A percentile compares a stretch with the other conserved stretches of the same genome.
These are phyloP conservation scores for Myiagra hebetior DNA, from an alignment of 2,113 vertebrate species.

Conservation along the genomic window DNA sequence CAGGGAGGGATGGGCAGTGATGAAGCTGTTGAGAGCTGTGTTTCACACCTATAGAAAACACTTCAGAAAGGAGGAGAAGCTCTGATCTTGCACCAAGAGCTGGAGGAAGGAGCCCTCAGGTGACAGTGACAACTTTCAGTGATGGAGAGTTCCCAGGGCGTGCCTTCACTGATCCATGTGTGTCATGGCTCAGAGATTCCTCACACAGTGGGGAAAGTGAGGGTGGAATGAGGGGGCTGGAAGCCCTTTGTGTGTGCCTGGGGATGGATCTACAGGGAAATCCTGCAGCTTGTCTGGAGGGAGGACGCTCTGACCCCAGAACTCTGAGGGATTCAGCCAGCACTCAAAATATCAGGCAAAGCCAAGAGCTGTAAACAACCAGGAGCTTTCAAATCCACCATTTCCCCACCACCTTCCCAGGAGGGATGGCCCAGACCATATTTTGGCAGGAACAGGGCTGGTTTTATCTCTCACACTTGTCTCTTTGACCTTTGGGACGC, in stretches of 20 bases:
- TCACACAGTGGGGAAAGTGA: accelerated
- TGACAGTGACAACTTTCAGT: background rate
- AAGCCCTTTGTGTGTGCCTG: background rate
- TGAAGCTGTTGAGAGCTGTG: background rate
- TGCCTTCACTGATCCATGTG: background rate
- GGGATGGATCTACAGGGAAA: background rate
- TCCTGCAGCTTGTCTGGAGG: background rate
- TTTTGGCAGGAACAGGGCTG: background rate
- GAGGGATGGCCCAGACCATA: background rate
- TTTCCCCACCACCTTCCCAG: background rate
- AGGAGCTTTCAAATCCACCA: background rate
- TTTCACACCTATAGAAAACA: background rate
- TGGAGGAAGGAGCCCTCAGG: background rate
- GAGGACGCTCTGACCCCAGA: background rate
- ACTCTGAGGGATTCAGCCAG: background rate
- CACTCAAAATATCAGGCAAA: accelerated
- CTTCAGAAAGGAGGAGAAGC: background rate
- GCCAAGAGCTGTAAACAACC: background rate
- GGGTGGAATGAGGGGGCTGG: background rate
- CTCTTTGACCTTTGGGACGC: background rate
- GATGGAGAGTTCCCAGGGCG: background rate
- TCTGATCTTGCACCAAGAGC: background rate
- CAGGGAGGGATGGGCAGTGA: background rate
- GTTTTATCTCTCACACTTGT: background rate
- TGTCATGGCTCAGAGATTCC: background rate